Percentiles rank a stretch among this genome's conserved stretches.
Conservation (phyloP, 1,140 invertebrate species). For the Sminthurinus signatus region DNA sequence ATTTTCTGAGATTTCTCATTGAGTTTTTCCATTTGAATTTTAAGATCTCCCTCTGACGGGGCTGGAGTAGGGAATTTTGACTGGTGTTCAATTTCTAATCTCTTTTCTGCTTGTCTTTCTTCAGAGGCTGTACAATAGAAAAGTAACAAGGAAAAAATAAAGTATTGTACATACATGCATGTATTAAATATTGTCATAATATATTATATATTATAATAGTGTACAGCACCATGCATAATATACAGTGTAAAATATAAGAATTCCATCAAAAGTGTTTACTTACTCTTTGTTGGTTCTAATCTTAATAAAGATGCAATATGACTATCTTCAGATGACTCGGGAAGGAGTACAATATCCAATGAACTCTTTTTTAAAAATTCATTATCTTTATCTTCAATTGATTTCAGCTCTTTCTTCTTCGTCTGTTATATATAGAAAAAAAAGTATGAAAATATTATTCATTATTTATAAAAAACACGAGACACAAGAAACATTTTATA, state of each 20-base stretch:
- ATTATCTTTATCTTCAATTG: slow-evolving; percentile 59
- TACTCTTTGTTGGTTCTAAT: slow-evolving; percentile 51
- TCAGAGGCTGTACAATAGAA: slow-evolving; percentile 43
- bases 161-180: neutral
- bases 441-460: neutral
- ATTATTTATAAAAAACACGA: neutral
- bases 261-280: slow-evolving; percentile 8
- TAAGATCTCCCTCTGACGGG: neutral
- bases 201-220: slow-evolving; percentile 1
- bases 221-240: neutral
- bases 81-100: slow-evolving; percentile 30
- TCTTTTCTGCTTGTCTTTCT: slow-evolving; percentile 25
- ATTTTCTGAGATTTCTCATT: slow-evolving; percentile 2
- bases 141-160: slow-evolving; percentile 2
- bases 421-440: slow-evolving; percentile 51
- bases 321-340: slow-evolving; percentile 70
- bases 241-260: slow-evolving; percentile 6
- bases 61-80: slow-evolving; percentile 32
- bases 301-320: slow-evolving; percentile 69
- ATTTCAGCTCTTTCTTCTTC: slow-evolving; percentile 67
- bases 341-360: slow-evolving; percentile 67
- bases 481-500: neutral
- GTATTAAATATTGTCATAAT: neutral
- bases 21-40: neutral
- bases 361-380: slow-evolving; percentile 68